Evolutionary conservation across 2,113 vertebrate species (phyloP).

Genomic region (Oophaga pumilio): DNA sequence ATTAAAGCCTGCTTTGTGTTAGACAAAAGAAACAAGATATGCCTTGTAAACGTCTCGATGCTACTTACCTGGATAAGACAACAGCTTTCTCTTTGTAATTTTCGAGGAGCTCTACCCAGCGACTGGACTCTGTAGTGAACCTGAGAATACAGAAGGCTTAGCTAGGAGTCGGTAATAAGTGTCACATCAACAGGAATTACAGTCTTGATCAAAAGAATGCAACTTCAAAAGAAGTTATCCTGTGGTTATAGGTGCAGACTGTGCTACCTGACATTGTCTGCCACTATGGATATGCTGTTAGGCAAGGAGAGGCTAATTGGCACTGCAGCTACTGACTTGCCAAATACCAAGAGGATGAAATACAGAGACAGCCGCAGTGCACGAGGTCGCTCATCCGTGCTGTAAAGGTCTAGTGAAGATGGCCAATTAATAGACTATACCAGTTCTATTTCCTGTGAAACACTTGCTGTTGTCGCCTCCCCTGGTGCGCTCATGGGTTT

Average conservation of each 20-base stretch:
- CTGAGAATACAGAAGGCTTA: slow-evolving; percentile 38
- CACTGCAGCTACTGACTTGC: neutral
- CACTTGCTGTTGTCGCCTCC: neutral
- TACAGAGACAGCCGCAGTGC: neutral
- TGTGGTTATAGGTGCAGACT: neutral
- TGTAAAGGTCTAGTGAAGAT: slow-evolving; percentile 9
- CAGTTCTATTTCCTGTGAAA: neutral
- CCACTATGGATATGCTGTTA: neutral
- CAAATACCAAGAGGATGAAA: neutral
- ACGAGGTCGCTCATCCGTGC: neutral
- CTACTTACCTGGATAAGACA: slow-evolving; percentile 58
- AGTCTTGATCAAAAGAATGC: neutral
- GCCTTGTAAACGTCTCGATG: neutral
- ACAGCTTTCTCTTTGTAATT: slow-evolving; percentile 41
- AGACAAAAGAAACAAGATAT: neutral
- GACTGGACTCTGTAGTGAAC: slow-evolving; percentile 50
- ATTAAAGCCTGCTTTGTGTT: too few relatives aligned
- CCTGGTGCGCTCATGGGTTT: slow-evolving; percentile 1
- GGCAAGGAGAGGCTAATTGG: neutral
- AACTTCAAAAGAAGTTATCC: neutral
- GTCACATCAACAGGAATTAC: neutral
- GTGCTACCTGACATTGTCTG: neutral
- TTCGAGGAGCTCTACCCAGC: slow-evolving; percentile 62
- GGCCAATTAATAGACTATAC: slow-evolving; percentile 36
- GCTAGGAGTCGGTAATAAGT: neutral